phyloP scores from a whole-genome alignment of 2,888 invertebrate species.

The Nipponacmea schrenckii region DNA sequence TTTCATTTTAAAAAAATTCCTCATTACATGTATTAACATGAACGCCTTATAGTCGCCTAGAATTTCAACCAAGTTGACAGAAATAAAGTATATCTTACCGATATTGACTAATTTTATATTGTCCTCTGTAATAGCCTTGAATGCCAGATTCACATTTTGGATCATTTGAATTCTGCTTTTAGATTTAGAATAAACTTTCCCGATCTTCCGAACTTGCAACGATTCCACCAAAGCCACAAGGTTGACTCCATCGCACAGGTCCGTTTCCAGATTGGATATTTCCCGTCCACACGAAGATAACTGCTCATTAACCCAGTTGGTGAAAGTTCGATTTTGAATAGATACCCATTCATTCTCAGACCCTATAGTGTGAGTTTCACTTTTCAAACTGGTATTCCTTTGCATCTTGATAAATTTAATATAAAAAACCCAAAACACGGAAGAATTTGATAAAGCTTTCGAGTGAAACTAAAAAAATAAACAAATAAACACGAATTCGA shows the following conservation, averaged over 20 bases:
- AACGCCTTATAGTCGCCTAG: background rate
- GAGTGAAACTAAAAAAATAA: background rate
- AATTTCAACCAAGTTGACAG: background rate
- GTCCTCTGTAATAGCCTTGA: constrained; percentile 93
- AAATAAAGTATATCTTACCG: constrained; percentile 74
- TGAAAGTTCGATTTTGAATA: constrained; percentile 79
- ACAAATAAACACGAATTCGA: background rate
- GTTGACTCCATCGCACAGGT: constrained; percentile 90
- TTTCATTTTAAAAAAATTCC: background rate
- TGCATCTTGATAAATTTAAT: background rate
- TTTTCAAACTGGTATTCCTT: background rate
- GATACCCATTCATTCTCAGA: constrained; percentile 76
- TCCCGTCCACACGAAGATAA: constrained; percentile 66
- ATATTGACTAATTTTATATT: constrained; percentile 98
- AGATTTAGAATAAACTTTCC: constrained; percentile 78
- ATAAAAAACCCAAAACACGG: too few relatives aligned
- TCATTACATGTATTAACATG: too few relatives aligned
- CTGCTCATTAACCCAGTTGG: constrained; percentile 95
- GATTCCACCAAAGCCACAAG: constrained; percentile 91
- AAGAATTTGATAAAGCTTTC: too few relatives aligned
- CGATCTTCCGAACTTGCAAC: constrained; percentile 77
- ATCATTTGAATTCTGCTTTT: constrained; percentile 94
- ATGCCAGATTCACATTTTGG: constrained; percentile 94
- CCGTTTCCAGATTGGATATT: constrained; percentile 86
- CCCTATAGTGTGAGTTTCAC: background rate